These are phyloP conservation scores for Asobara japonica DNA, from an alignment of 1,140 invertebrate genomes.

Conservation along the genomic window DNA sequence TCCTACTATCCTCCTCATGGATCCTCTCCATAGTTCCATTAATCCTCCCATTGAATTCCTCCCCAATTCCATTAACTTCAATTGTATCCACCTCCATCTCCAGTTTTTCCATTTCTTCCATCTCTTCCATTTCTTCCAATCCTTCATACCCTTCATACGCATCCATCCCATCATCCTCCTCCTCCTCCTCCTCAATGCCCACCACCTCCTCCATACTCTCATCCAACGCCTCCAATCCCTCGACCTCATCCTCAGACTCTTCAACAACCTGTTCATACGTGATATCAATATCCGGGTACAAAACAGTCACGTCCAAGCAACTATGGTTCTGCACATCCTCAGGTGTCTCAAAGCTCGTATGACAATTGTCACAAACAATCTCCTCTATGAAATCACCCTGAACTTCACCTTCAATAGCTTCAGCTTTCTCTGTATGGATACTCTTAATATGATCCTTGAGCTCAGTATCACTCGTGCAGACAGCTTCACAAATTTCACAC, in stretches of 20 bases:
- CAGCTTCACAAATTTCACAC: conserved; percentile 51
- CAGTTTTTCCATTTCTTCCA: not conserved
- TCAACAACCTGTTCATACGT: not conserved
- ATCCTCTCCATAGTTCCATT: not conserved
- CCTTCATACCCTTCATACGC: conserved; percentile 13
- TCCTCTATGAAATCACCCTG: not conserved
- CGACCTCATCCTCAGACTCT: not conserved
- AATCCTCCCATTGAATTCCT: not conserved
- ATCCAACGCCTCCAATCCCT: not conserved
- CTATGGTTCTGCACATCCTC: conserved; percentile 31
- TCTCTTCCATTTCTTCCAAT: not conserved
- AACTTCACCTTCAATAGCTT: conserved; percentile 19
- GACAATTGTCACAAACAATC: conserved; percentile 22
- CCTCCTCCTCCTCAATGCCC: not conserved
- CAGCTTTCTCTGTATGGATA: conserved; percentile 43
- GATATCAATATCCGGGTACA: not conserved
- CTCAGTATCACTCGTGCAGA: conserved; percentile 50
- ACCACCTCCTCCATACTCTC: not conserved
- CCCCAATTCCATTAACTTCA: not conserved
- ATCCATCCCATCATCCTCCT: not conserved
- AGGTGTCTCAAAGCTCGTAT: conserved; percentile 18
- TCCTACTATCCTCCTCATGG: not conserved
- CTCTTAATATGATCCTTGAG: conserved; percentile 53
- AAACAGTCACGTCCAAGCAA: not conserved
- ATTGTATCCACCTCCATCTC: not conserved